Evolutionary conservation across 1,140 invertebrate genomes (phyloP), one percentile per base, ranked within the genome.

Genomic region (Harlomillsia oculata): DNA sequence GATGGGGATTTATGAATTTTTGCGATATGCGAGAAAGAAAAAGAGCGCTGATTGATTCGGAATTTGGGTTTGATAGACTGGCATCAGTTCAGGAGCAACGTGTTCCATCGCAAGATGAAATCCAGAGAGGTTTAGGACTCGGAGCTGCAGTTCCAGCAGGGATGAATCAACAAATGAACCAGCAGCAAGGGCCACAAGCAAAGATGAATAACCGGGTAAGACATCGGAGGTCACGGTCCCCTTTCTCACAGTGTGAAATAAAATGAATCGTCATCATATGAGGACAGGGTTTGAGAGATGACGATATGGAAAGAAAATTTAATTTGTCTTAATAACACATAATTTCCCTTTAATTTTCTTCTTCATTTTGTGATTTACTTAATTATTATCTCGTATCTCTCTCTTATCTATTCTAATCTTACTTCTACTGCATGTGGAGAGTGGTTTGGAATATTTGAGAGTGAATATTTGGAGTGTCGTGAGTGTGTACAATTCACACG

Each of bases 31-130:
- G n/a, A n/a, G 14, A 9, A 25, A 3, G 20, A 18, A 6, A 41
- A 6, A 49, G 29, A 29, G 11, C 16, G 16, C 16, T 11, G 18
- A 32, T 49, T 26, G 26, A 20, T 8, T 8, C 14, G 14, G 43
- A 45, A 25, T 45, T 45, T 45, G 43, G n/a, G 21, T 28, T 26
- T 5, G 14, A n/a, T 69, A 95, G 91, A 69, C 79, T 95, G 71
- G 90, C 91, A 36, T 91, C 89, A 69, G 91, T 94, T 30, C 90
- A 95, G 77, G 90, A 95, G 72, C 89, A 94, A 72, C 81, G 89
- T 63, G 74, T 88, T 57, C 86, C 87, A 11, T 74, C 78, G 43
- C 39, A 44, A 43, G 56, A 59, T 29, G 45, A 48, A 21, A n/a
- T n/a, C n/a, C 45, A 48, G 21, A 32, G 45, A 37, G 18, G 20